Evolutionary conservation across 2,888 invertebrate species (phyloP).

Genomic region (Archaeoteleia sp.): DNA sequence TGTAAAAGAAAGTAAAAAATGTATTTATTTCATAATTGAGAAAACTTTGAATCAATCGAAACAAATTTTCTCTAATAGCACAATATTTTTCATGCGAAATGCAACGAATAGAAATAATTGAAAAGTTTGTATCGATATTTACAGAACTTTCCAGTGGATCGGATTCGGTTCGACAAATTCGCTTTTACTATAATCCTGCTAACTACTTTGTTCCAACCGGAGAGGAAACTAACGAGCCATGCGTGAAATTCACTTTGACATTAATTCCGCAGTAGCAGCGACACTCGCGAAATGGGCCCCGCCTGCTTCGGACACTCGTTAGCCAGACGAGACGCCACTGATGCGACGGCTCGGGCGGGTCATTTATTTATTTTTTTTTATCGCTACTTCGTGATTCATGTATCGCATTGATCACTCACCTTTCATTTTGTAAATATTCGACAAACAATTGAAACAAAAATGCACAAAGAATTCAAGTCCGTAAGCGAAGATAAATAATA

Average conservation of each 20-base stretch:
- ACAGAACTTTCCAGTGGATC: slow-evolving; percentile 4
- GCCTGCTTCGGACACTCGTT: background rate
- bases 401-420: slow-evolving; percentile 10
- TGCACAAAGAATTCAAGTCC: slow-evolving; percentile 21
- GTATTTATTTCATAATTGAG: no score
- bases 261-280: slow-evolving; percentile 33
- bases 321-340: background rate
- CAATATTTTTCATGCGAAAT: no score
- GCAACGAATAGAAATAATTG: no score
- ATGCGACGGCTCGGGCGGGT: background rate
- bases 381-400: background rate
- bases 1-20: no score
- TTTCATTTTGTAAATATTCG: slow-evolving; percentile 27
- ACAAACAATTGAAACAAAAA: no score
- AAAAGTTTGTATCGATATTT: no score
- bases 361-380: background rate
- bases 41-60: no score
- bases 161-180: slow-evolving; percentile 12
- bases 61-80: no score
- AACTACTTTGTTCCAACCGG: slow-evolving; percentile 25
- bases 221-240: slow-evolving; percentile 22
- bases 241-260: slow-evolving; percentile 37
- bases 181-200: slow-evolving; percentile 19
- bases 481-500: slow-evolving; percentile 38
- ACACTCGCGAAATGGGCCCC: slow-evolving; percentile 21